Evolutionary conservation across 1,140 invertebrate species (phyloP).

Genomic region (Aleiodes sp.): DNA sequence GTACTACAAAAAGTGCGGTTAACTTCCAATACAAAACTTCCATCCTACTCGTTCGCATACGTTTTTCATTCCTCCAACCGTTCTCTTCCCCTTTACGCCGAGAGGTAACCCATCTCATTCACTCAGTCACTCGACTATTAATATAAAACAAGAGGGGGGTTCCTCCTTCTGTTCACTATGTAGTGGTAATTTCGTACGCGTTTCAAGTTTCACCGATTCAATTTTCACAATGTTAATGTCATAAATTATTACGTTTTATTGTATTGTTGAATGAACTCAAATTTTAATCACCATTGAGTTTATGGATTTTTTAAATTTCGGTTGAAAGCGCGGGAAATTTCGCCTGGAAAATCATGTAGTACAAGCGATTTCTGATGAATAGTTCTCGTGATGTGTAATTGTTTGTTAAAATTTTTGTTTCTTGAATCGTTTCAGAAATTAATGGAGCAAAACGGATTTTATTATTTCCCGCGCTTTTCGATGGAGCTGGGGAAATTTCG

Average conservation of each 20-base stretch:
- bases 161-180: constrained; percentile 63
- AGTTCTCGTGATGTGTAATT: too few relatives aligned
- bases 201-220: constrained; percentile 40
- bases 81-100: constrained; percentile 31
- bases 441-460: too few relatives aligned
- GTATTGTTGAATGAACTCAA: background rate
- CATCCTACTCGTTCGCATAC: constrained; percentile 28
- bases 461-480: too few relatives aligned
- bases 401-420: too few relatives aligned
- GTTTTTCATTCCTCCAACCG: constrained; percentile 37
- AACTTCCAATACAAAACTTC: background rate
- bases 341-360: too few relatives aligned
- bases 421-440: too few relatives aligned
- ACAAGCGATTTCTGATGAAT: too few relatives aligned
- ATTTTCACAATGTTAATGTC: constrained; percentile 22
- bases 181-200: constrained; percentile 52
- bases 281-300: background rate
- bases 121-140: constrained; percentile 62
- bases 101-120: constrained; percentile 44
- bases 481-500: too few relatives aligned
- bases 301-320: background rate
- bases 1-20: background rate
- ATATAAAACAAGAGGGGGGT: constrained; percentile 65
- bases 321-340: too few relatives aligned
- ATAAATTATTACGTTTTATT: background rate